phyloP scores from a whole-genome alignment of 2,888 invertebrate genomes.

The Nudaria mundana region DNA sequence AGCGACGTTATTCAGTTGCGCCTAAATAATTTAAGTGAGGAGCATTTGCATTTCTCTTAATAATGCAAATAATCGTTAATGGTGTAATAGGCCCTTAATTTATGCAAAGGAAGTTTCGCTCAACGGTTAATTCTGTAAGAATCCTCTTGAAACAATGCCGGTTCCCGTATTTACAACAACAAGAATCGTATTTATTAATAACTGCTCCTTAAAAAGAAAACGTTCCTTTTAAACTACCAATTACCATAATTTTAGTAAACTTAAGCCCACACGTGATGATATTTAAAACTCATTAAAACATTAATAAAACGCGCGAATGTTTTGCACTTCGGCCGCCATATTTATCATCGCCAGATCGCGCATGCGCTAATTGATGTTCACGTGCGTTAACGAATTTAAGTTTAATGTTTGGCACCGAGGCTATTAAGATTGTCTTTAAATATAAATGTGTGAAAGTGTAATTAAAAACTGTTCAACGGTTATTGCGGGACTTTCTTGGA shows the following conservation, averaged over 20 bases:
- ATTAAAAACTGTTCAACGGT: conserved; percentile 1
- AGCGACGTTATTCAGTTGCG: too few relatives aligned
- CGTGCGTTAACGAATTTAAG: conserved; percentile 1
- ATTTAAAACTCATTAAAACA: conserved; percentile 1
- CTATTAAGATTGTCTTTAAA: conserved; percentile 1
- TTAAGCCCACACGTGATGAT: conserved; percentile 5
- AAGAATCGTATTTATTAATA: too few relatives aligned
- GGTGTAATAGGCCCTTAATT: too few relatives aligned
- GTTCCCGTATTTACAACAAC: too few relatives aligned
- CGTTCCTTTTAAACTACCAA: conserved; percentile 1
- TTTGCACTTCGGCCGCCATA: neutral
- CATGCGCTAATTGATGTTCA: conserved; percentile 5
- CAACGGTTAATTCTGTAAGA: too few relatives aligned
- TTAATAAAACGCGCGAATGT: neutral
- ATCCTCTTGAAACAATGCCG: neutral
- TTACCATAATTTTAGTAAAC: conserved; percentile 9
- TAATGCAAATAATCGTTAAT: too few relatives aligned
- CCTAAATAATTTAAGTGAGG: too few relatives aligned
- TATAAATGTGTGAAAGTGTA: neutral
- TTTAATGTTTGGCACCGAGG: neutral
- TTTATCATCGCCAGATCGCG: conserved; percentile 1
- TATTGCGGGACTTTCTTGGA: neutral
- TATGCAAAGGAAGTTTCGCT: too few relatives aligned
- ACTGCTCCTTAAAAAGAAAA: neutral
- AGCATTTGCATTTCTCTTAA: too few relatives aligned